These are phyloP conservation scores for Myiozetetes cayanensis DNA, from an alignment of 2,113 vertebrate genomes.

Conservation along the genomic window DNA sequence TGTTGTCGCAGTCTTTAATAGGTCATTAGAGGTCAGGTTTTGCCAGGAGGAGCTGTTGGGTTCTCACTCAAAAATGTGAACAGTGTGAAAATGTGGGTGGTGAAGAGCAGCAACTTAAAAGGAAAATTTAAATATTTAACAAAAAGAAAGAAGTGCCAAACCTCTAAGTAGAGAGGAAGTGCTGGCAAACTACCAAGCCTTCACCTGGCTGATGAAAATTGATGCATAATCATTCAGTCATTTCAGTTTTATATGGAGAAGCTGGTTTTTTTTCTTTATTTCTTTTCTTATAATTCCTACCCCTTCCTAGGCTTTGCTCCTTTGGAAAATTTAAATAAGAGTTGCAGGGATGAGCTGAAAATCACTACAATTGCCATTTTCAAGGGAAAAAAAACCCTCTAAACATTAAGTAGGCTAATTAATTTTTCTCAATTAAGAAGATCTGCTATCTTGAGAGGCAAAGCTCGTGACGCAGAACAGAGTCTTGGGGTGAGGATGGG, in stretches of 20 bases:
- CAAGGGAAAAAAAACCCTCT: not conserved
- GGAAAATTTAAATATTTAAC: not conserved
- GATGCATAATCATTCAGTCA: not conserved
- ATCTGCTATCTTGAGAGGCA: not conserved
- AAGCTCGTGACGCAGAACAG: not conserved
- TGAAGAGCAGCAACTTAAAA: not conserved
- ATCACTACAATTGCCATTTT: not conserved
- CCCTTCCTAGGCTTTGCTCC: not conserved
- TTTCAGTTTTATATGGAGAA: not conserved
- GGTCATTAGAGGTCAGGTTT: not conserved
- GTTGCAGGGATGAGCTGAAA: not conserved
- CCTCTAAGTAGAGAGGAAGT: not conserved
- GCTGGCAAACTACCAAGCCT: not conserved
- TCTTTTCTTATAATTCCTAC: not conserved
- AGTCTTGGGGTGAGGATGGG: not conserved
- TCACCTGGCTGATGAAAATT: not conserved
- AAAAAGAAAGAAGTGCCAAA: not conserved
- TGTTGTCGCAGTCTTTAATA: not conserved
- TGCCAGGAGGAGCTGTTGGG: not conserved
- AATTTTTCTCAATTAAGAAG: not conserved
- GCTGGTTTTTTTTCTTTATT: not conserved
- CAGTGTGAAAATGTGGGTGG: not conserved
- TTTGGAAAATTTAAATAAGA: not conserved
- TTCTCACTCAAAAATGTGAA: not conserved
- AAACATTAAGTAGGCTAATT: not conserved